These are phyloP conservation scores for Ardeotis arabs DNA, from an alignment of 2,113 vertebrate genomes.

Conservation along the genomic window DNA sequence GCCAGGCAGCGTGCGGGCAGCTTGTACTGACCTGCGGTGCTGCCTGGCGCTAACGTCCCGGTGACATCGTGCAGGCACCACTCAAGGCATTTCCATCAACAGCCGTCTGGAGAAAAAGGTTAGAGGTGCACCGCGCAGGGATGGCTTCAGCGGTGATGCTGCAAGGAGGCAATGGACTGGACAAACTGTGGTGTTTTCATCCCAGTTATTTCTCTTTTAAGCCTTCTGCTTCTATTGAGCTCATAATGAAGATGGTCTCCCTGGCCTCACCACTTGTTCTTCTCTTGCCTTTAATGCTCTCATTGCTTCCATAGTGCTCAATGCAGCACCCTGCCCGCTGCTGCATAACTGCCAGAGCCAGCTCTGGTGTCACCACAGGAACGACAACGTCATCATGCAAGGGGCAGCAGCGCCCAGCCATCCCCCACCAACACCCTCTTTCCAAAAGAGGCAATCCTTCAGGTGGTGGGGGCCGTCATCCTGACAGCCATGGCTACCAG, in stretches of 20 bases:
- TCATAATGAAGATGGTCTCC: neutral
- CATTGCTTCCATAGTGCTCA: neutral
- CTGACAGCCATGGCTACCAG: neutral
- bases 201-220: neutral
- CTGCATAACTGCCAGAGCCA: neutral
- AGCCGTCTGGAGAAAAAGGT: neutral
- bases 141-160: neutral
- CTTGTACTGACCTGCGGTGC: neutral
- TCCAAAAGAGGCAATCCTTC: neutral
- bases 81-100: neutral
- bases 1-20: fast-evolving
- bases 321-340: neutral
- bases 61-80: neutral
- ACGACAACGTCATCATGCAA: fast-evolving
- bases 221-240: neutral
- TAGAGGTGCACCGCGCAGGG: neutral
- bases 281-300: neutral
- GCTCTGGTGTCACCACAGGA: neutral
- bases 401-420: neutral
- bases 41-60: neutral
- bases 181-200: neutral
- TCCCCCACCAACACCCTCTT: fast-evolving
- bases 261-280: no score
- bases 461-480: fast-evolving
- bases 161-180: neutral